Evolutionary conservation across 2,888 invertebrate species (phyloP), one percentile per base, ranked within the genome.

Genomic region (Octonoba sinensis): DNA sequence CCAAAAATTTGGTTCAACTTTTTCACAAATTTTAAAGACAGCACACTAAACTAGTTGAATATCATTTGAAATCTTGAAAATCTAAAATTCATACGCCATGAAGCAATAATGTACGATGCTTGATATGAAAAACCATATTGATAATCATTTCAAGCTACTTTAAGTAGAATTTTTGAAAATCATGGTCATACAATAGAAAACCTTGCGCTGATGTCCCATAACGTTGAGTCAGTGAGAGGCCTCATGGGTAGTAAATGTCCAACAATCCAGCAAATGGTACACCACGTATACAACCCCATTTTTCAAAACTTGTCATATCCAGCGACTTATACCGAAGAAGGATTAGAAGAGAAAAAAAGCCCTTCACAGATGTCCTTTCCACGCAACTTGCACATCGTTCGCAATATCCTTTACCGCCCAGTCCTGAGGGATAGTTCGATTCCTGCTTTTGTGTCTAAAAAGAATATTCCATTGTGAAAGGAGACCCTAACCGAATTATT

Each of bases 401-500:
- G 18, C 16, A 49, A 66, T 66, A 54, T 24, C 59, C 65, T 67
- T 60, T 36, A 36, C 62, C 54, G 22, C 78, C 72, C 67, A 57
- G 46, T 70, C 70, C 70, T 70, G 15, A 46, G 70, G 57, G 70
- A 65, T 49, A 49, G 20, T 49, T 24, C 20, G 49, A 65, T 49
- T 24, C 20, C 22, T 70, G 62, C 49, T 49, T 49, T 24, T 18
- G 24, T 60, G 16, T 36, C 18, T 16, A 18, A n/a, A 57, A 49
- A 22, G 47, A n/a, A 22, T 59, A 51, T 18, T n/a, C 27, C 62
- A 65, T 78, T 79, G 78, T 67, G 47, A 66, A 72, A 67, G 78
- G 72, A 79, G 67, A 36, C 36, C 56, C 69, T 81, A 81, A 81
- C 79, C 46, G 64, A 81, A 73, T 81, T 73, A 73, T 49, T 36